Conservation (phyloP, 2,113 vertebrate genomes). For the Brachirus orientalis region DNA sequence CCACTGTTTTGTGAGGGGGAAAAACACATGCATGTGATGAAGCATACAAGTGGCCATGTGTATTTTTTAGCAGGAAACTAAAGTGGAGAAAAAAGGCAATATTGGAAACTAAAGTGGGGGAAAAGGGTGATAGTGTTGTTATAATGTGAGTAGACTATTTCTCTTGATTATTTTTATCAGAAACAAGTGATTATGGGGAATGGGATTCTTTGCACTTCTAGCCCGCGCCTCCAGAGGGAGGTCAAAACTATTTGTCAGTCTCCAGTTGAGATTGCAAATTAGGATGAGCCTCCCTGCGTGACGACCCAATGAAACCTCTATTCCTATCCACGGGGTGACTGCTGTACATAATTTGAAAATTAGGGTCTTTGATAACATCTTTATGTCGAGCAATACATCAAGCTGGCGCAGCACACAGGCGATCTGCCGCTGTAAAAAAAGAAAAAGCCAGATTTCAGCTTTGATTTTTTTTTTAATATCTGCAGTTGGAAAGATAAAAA, state of each 20-base stretch:
- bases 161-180: slow-evolving; percentile 72
- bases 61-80: slow-evolving; percentile 34
- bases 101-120: slow-evolving; percentile 7
- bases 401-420: slow-evolving; percentile 34
- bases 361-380: slow-evolving; percentile 73
- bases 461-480: no score
- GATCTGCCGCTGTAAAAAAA: not conserved
- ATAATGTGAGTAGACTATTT: slow-evolving; percentile 66
- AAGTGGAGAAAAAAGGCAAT: not conserved
- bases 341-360: slow-evolving; percentile 75
- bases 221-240: slow-evolving; percentile 82
- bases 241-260: slow-evolving; percentile 86
- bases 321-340: slow-evolving; percentile 74
- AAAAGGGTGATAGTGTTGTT: slow-evolving; percentile 42
- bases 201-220: slow-evolving; percentile 79
- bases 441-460: no score
- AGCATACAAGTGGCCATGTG: slow-evolving; percentile 46
- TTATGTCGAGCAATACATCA: slow-evolving; percentile 63
- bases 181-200: slow-evolving; percentile 76
- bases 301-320: slow-evolving; percentile 74
- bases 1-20: slow-evolving; percentile 19
- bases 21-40: slow-evolving; percentile 45
- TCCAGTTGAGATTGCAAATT: slow-evolving; percentile 85
- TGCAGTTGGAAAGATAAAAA: no score
- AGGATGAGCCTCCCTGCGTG: slow-evolving; percentile 82